Base-by-base conservation (phyloP, 2,797 vertebrate genomes). In the Tangara arthus region DNA sequence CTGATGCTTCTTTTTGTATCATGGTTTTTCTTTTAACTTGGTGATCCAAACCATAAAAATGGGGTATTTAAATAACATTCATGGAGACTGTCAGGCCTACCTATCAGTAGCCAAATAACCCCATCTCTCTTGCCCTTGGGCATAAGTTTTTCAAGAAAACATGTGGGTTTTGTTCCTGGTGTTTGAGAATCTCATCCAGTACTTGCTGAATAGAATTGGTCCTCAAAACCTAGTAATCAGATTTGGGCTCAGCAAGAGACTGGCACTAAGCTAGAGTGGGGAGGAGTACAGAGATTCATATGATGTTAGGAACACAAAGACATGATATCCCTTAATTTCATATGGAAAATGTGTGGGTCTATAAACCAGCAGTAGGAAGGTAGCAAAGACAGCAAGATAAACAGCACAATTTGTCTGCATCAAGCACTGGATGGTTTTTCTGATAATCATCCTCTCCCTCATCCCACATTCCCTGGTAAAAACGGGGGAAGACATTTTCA, bases 281-380 rank as follows among this genome's bases (percentile, higher is more conserved):
- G 52, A 87, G 44, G 39, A 61, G 37, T 61, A n/a, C 23, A 2
- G 2, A 16, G 3, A 35, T 50, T 24, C 1, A 0, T 20, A 1
- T 15, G 14, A 61, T 44, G 13, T 30, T 52, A 66, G 24, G 34
- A 53, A 27, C 12, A 55, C 50, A 69, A 57, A 44, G 21, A 32
- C 7, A 12, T 2, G 4, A 41, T 23, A 49, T 8, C 34, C 8
- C 44, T 76, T 55, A 27, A 65, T 82, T 50, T 87, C 32, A 4
- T 18, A 22, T 16, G 39, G 39, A 61, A 42, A 61, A 82, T 9
- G 2, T 42, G 30, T 65, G 21, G 7, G 12, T 68, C 42, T 61
- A 9, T 63, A 44, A 37, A 71, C 20, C 55, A 26, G 14, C 15
- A 46, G 12, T 7, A 47, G 63, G 37, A 79, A 75, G 39, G 60